Evolutionary conservation across 1,140 invertebrate genomes (phyloP).

Genomic region (Neodiprion pinetum): DNA sequence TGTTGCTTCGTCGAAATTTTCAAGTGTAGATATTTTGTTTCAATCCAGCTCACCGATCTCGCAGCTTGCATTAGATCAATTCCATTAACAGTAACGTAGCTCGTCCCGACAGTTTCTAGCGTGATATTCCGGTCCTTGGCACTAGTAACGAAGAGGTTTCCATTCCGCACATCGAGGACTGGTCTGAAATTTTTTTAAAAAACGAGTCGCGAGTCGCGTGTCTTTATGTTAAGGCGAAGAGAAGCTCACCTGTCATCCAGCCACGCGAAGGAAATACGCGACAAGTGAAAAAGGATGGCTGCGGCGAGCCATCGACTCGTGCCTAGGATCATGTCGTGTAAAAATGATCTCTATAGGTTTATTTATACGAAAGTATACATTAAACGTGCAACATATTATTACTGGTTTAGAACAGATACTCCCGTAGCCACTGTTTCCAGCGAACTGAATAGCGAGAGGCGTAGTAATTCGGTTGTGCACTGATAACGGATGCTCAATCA

Average conservation of each 20-base stretch:
- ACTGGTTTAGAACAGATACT: constrained; percentile 13
- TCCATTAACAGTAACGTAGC: constrained; percentile 68
- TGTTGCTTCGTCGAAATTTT: background rate
- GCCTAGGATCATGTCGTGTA: background rate
- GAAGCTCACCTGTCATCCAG: constrained; percentile 27
- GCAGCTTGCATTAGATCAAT: constrained; percentile 64
- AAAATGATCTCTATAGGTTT: too few relatives aligned
- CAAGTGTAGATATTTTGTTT: constrained; percentile 26
- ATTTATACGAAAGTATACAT: too few relatives aligned
- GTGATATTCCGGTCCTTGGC: constrained; percentile 72
- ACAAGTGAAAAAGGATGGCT: constrained; percentile 17
- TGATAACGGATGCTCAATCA: background rate
- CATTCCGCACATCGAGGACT: constrained; percentile 67
- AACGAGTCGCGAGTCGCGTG: background rate
- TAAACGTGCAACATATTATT: background rate
- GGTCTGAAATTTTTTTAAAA: constrained; percentile 59
- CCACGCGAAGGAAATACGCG: constrained; percentile 27
- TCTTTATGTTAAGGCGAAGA: too few relatives aligned
- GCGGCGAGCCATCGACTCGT: constrained; percentile 14
- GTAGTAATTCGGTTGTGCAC: constrained; percentile 23
- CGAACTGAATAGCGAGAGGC: constrained; percentile 26
- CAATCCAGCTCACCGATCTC: constrained; percentile 47
- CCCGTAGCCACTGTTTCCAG: constrained; percentile 8
- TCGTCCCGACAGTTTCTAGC: constrained; percentile 66
- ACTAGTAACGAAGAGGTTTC: constrained; percentile 70